phyloP scores from a whole-genome alignment of 1,140 invertebrate genomes.

The Calephelis virginiensis region DNA sequence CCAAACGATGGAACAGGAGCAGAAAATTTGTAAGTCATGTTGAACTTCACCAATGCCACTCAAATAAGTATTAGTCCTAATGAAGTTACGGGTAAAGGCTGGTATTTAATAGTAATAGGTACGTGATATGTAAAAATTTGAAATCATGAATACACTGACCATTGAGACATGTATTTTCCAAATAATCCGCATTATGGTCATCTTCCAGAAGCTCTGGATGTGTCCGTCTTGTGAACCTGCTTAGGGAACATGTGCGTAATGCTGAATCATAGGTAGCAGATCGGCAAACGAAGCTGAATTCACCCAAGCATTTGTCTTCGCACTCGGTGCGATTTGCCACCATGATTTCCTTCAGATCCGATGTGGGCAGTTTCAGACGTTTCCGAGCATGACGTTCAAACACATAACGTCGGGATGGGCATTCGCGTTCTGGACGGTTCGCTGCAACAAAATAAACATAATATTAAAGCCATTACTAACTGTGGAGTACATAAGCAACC shows the following conservation, averaged over 20 bases:
- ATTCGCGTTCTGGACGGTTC: slow-evolving; percentile 90
- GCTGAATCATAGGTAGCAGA: slow-evolving; percentile 90
- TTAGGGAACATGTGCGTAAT: slow-evolving; percentile 87
- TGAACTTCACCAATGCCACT: no score
- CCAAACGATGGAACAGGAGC: no score
- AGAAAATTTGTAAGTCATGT: no score
- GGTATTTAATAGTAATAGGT: no score
- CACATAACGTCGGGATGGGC: slow-evolving; percentile 90
- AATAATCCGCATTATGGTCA: slow-evolving; percentile 92
- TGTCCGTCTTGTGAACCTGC: slow-evolving; percentile 88
- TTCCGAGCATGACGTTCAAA: slow-evolving; percentile 92
- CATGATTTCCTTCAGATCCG: slow-evolving; percentile 89
- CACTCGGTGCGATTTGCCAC: slow-evolving; percentile 92
- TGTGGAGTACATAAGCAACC: no score
- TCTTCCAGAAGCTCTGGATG: slow-evolving; percentile 90
- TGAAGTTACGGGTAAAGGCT: no score
- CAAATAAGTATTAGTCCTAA: no score
- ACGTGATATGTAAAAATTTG: no score
- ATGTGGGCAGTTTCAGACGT: slow-evolving; percentile 86
- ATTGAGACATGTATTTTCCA: slow-evolving; percentile 94
- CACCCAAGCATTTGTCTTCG: slow-evolving; percentile 93
- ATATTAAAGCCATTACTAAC: not conserved
- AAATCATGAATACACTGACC: slow-evolving; percentile 76
- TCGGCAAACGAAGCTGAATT: slow-evolving; percentile 92
- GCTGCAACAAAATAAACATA: slow-evolving; percentile 79